These are phyloP conservation scores for Eupithecia pulchellata DNA, from an alignment of 2,888 invertebrate species.

Conservation along the genomic window DNA sequence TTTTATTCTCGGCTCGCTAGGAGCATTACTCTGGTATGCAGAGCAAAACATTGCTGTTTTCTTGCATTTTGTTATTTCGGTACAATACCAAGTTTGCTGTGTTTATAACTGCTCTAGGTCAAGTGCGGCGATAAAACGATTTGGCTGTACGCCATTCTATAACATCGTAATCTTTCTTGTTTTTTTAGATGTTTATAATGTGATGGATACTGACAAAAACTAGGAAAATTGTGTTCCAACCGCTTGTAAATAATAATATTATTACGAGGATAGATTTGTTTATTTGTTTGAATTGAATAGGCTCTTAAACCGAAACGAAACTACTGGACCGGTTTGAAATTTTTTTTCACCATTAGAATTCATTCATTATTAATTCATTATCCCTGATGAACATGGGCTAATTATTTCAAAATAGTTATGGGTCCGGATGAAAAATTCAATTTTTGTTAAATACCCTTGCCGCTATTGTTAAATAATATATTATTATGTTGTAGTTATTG, in stretches of 20 bases:
- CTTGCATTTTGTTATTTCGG: constrained; percentile 50
- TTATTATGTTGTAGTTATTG: neutral
- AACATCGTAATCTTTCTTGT: constrained; percentile 44
- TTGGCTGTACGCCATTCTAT: constrained; percentile 63
- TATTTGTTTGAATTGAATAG: no score
- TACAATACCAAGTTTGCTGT: constrained; percentile 49
- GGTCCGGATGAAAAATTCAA: no score
- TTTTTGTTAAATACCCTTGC: no score
- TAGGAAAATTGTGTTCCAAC: neutral
- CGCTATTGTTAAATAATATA: no score
- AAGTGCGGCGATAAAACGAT: constrained; percentile 62
- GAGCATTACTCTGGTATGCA: constrained; percentile 38
- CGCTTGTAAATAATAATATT: no score
- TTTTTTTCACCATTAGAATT: no score
- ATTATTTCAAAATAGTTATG: no score
- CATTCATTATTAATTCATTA: no score
- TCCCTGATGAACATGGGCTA: no score
- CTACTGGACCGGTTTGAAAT: no score
- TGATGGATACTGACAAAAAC: constrained; percentile 22
- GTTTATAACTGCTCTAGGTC: constrained; percentile 74
- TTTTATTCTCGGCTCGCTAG: constrained; percentile 42
- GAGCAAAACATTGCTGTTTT: constrained; percentile 45
- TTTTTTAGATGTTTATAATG: constrained; percentile 31
- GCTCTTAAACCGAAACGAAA: no score
- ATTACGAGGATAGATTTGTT: no score